These are phyloP conservation scores for Riptortus pedestris DNA, from an alignment of 1,140 invertebrate species.

Conservation along the genomic window DNA sequence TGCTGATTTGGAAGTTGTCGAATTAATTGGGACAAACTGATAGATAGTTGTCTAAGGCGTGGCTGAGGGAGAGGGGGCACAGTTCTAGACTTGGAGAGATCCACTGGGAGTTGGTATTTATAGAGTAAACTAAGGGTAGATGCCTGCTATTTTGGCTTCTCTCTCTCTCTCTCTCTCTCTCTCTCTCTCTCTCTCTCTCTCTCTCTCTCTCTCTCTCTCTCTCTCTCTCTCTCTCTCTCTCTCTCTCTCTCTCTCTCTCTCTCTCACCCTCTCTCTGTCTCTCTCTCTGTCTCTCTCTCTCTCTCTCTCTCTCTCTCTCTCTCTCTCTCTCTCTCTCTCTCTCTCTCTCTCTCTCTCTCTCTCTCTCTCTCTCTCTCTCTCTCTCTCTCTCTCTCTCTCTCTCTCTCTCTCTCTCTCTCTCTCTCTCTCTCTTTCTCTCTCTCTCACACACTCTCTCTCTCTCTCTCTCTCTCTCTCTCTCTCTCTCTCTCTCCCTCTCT, in stretches of 20 bases:
- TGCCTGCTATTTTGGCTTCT: neutral
- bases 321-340: constrained; percentile 8
- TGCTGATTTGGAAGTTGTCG: too few species aligned
- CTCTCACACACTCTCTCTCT: neutral
- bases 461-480: neutral
- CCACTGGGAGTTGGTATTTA: too few species aligned
- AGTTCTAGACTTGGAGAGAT: too few species aligned
- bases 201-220: constrained; percentile 9
- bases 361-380: constrained; percentile 1
- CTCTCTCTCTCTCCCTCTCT: neutral
- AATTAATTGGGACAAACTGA: too few species aligned
- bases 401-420: neutral
- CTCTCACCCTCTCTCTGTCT: constrained; percentile 8
- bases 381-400: neutral
- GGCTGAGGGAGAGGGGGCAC: too few species aligned
- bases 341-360: neutral
- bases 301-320: constrained; percentile 6
- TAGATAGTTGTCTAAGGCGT: too few species aligned
- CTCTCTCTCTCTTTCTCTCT: neutral
- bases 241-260: constrained; percentile 4
- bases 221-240: constrained; percentile 6
- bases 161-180: constrained; percentile 11
- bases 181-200: neutral
- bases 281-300: constrained; percentile 14
- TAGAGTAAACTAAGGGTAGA: too few species aligned